Conservation (phyloP, 2,113 vertebrate genomes). For the Pelmatolapia mariae region DNA sequence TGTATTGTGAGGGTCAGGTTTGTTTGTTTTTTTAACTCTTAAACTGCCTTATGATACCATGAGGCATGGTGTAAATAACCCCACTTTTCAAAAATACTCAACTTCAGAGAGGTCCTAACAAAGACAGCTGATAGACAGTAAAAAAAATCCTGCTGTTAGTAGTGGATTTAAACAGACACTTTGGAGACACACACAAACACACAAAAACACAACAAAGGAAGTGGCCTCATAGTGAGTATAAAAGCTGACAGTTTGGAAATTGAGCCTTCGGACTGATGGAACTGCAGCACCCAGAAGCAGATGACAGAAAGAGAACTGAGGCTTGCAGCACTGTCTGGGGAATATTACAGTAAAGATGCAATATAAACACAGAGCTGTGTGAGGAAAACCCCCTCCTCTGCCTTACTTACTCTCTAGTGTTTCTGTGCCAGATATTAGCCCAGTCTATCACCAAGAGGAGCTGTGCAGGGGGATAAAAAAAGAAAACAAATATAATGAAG, state of each 20-base stretch:
- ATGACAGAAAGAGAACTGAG: neutral
- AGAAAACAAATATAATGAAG: conserved; percentile 1
- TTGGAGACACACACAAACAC: neutral
- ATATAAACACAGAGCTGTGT: conserved; percentile 11
- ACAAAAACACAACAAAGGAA: neutral
- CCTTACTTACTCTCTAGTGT: neutral
- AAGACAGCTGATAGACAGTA: neutral
- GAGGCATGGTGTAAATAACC: neutral
- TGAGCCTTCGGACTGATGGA: conserved; percentile 48
- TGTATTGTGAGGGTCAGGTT: neutral
- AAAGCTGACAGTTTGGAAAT: conserved; percentile 58
- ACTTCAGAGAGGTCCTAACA: neutral
- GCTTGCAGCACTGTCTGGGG: neutral
- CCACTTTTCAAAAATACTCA: neutral
- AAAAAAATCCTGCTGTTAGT: neutral
- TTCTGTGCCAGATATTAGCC: conserved; percentile 14
- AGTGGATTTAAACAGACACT: neutral
- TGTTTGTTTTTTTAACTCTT: neutral
- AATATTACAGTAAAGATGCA: conserved; percentile 40
- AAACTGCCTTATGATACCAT: neutral
- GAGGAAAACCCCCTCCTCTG: neutral
- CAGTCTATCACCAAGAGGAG: conserved; percentile 9
- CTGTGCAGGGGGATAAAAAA: neutral
- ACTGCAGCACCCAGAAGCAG: conserved; percentile 4
- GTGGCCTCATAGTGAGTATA: conserved; percentile 10